Conservation (phyloP, 1,140 invertebrate genomes). For the Tetramorium parvispinum region DNA sequence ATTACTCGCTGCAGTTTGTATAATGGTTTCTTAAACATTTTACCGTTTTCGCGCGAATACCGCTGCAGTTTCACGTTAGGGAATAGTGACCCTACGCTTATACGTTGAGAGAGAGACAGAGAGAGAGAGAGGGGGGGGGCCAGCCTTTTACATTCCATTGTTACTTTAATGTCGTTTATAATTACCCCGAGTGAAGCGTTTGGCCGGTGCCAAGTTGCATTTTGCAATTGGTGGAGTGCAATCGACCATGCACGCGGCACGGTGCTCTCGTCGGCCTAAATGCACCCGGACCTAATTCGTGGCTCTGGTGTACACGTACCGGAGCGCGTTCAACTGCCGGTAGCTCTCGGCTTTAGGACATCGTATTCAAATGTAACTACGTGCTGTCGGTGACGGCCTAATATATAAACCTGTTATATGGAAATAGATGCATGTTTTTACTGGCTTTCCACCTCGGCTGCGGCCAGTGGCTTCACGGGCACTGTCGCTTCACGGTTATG, state of each 20-base stretch:
- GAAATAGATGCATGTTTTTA: slow-evolving; percentile 86
- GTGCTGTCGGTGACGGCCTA: slow-evolving; percentile 83
- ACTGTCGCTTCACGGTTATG: slow-evolving; percentile 78
- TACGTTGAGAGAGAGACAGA: neutral
- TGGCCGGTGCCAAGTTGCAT: slow-evolving; percentile 66
- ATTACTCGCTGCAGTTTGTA: neutral
- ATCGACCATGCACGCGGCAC: slow-evolving; percentile 55
- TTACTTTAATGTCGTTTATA: slow-evolving; percentile 65
- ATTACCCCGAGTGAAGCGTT: slow-evolving; percentile 68
- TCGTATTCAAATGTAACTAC: slow-evolving; percentile 86
- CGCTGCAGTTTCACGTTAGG: neutral
- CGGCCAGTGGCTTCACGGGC: slow-evolving; percentile 57
- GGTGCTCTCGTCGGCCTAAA: slow-evolving; percentile 57
- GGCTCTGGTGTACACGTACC: slow-evolving; percentile 73
- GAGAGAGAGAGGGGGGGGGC: neutral
- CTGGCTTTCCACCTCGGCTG: slow-evolving; percentile 77
- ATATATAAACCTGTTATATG: slow-evolving; percentile 86
- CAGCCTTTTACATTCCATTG: neutral
- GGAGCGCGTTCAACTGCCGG: slow-evolving; percentile 33
- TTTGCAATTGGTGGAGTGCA: slow-evolving; percentile 70
- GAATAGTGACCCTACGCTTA: neutral
- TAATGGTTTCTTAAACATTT: slow-evolving; percentile 15
- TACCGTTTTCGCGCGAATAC: neutral
- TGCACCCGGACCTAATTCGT: slow-evolving; percentile 77
- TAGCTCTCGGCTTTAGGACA: slow-evolving; percentile 81